A percentile compares a stretch with the other conserved stretches of the same genome.
Evolutionary conservation across 92 coral and sea anemone species (phyloP).

Genomic region (Epizoanthus illoricatus): DNA sequence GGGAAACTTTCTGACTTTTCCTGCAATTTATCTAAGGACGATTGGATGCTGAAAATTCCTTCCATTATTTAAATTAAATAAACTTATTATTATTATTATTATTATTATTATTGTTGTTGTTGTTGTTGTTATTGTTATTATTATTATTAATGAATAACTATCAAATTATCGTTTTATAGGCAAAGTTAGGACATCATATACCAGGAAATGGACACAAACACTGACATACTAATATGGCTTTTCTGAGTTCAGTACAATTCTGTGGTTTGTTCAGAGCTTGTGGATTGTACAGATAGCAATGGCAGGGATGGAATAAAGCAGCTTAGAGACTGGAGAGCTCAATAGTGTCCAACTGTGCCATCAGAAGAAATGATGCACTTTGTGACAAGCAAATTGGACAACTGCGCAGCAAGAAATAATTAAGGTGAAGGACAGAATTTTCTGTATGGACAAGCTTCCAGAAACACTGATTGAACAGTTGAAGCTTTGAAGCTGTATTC

Average conservation of each 20-base stretch:
- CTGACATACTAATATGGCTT: background rate
- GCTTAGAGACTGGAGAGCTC: background rate
- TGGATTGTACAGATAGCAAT: background rate
- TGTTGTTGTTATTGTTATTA: too few relatives aligned
- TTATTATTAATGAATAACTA: background rate
- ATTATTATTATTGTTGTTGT: too few relatives aligned
- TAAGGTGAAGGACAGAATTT: background rate
- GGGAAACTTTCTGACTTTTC: too few relatives aligned
- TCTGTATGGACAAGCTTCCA: constrained; percentile 7
- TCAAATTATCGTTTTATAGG: constrained; percentile 4
- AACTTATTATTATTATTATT: too few relatives aligned
- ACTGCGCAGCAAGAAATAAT: background rate
- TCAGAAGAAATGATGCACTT: constrained; percentile 5
- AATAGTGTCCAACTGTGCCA: background rate
- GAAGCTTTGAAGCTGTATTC: background rate
- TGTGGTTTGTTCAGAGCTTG: background rate
- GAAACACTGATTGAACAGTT: constrained; percentile 6
- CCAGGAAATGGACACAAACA: constrained; percentile 36
- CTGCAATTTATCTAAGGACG: too few relatives aligned
- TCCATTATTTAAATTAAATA: too few relatives aligned
- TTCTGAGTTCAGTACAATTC: background rate
- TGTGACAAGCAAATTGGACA: background rate
- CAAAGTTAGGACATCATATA: constrained; percentile 41
- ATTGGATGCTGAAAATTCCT: too few relatives aligned
- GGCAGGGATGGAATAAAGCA: background rate